Evolutionary conservation across 2,797 vertebrate species (phyloP), one percentile per base, ranked within the genome.

Genomic region (Pristis pectinata): DNA sequence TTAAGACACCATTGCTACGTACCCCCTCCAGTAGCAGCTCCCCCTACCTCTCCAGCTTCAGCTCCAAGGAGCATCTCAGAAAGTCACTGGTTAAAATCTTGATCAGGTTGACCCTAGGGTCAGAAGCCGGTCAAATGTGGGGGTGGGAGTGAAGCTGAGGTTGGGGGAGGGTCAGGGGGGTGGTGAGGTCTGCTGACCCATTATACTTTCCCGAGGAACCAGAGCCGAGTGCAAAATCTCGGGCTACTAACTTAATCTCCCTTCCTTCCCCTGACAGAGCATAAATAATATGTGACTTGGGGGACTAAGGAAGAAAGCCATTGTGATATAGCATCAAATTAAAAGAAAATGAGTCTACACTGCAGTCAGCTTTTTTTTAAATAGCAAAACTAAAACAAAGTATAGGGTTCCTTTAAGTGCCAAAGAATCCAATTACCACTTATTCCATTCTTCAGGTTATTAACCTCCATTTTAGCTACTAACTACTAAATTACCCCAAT

Each of bases 401-500:
- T 94, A 76, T 74, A 72, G 30, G 44, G 67, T 74, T 74, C 41
- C 70, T 94, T 94, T 74, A 94, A 94, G 44, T 94, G 67, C 70
- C 70, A 94, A 76, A 53, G 92, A 94, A 94, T 94, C 92, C 92
- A 94, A 94, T 94, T 94, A 94, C 92, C 67, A 76, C 70, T 76
- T 53, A 94, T 74, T 72, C 70, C 92, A 72, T 94, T 94, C 92
- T 94, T 53, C 92, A 53, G 70, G 92, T 94, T 94, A 94, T 94
- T 94, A 94, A 94, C 92, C 92, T 94, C 70, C 67, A 94, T 94
- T 94, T 94, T 94, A 94, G 92, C 37, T 74, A 76, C 92, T 94
- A 94, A 94, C 92, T 94, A 94, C 70, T 74, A 94, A 94, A 72
- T 94, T 94, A 74, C 67, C 92, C 92, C 92, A 94, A 94, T 94